phyloP scores from a whole-genome alignment of 1,140 invertebrate genomes.

The Portunus trituberculatus region DNA sequence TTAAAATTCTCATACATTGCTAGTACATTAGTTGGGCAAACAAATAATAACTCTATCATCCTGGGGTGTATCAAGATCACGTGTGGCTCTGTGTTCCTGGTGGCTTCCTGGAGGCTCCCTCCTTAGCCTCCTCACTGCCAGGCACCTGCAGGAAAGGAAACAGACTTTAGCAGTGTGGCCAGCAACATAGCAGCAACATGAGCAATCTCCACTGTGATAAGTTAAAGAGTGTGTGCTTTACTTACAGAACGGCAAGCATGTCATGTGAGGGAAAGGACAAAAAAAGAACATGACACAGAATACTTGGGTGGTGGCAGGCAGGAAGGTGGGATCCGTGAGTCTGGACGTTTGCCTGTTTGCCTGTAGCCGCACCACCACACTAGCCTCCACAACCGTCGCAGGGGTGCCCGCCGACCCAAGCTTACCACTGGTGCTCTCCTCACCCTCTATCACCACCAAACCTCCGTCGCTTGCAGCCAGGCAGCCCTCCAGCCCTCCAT shows the following conservation, averaged over 20 bases:
- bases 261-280: background rate
- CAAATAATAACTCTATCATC: background rate
- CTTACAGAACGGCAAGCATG: conserved; percentile 46
- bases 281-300: conserved; percentile 63
- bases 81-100: too few relatives aligned
- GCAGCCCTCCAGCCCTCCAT: background rate
- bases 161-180: background rate
- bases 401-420: conserved; percentile 33
- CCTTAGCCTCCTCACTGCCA: background rate
- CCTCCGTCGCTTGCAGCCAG: conserved; percentile 56
- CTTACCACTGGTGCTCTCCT: conserved; percentile 49
- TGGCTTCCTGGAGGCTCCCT: background rate
- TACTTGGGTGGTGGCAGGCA: conserved; percentile 67
- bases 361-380: conserved; percentile 48
- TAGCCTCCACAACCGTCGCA: conserved; percentile 43
- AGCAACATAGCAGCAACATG: background rate
- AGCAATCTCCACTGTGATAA: background rate
- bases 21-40: background rate
- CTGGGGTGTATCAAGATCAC: background rate
- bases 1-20: background rate
- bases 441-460: conserved; percentile 57
- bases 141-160: background rate
- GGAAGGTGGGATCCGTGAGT: conserved; percentile 56
- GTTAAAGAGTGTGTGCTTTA: background rate
- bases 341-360: conserved; percentile 49